Evolutionary conservation across 1,140 invertebrate species (phyloP).

Genomic region (Cyclina sinensis): DNA sequence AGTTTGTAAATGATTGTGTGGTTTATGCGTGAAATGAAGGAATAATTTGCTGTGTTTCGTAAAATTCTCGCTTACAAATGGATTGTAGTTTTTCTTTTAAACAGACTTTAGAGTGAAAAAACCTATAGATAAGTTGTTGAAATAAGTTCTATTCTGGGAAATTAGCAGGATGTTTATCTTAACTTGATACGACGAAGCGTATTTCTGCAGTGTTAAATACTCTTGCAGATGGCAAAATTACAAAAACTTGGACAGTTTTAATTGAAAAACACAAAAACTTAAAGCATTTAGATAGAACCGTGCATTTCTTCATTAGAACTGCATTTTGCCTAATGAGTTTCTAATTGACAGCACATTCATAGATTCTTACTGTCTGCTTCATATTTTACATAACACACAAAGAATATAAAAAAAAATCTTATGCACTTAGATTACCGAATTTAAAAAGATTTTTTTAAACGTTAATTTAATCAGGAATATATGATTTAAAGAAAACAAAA

Average conservation of each 20-base stretch:
- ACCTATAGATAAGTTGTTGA: not conserved
- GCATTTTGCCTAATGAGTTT: conserved; percentile 2
- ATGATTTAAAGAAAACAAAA: too few relatives aligned
- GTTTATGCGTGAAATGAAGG: too few relatives aligned
- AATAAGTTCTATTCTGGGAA: not conserved
- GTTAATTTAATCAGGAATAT: too few relatives aligned
- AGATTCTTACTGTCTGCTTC: conserved; percentile 6
- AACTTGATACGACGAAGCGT: not conserved
- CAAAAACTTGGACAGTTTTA: conserved; percentile 21
- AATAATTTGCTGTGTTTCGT: too few relatives aligned
- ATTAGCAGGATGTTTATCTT: not conserved
- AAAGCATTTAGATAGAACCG: not conserved
- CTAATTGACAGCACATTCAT: not conserved
- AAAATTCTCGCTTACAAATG: too few relatives aligned
- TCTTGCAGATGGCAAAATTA: conserved; percentile 11
- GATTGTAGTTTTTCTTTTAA: too few relatives aligned
- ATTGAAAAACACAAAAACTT: conserved; percentile 21
- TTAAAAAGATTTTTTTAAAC: too few relatives aligned
- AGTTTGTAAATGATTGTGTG: too few relatives aligned
- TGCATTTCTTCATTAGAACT: conserved; percentile 1
- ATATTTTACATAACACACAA: not conserved
- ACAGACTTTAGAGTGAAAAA: too few relatives aligned
- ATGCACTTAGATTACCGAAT: too few relatives aligned
- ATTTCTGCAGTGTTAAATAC: conserved; percentile 13
- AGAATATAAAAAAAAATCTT: too few relatives aligned